Conservation (phyloP, 2,113 vertebrate genomes). For the Abramis brama region DNA sequence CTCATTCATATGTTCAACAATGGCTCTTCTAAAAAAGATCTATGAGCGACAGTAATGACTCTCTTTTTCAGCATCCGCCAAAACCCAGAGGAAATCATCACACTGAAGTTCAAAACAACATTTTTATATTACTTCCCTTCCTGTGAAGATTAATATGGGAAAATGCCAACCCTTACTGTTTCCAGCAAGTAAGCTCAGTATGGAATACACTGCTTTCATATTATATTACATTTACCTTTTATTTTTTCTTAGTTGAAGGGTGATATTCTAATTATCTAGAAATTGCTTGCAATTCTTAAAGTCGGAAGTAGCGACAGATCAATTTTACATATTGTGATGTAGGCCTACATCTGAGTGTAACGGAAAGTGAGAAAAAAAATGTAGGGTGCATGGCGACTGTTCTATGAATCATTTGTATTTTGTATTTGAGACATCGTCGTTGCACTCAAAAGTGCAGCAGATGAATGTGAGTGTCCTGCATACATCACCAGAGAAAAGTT, state of each 20-base stretch:
- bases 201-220: slow-evolving; percentile 25
- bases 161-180: slow-evolving; percentile 17
- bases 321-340: background rate
- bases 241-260: background rate
- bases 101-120: background rate
- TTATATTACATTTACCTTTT: background rate
- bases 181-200: background rate
- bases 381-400: too few species aligned
- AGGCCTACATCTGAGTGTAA: background rate
- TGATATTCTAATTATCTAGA: background rate
- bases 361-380: too few species aligned
- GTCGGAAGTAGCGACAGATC: background rate
- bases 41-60: background rate
- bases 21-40: background rate
- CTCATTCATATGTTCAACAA: background rate
- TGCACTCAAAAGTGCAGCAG: too few species aligned
- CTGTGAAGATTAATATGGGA: background rate
- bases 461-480: too few species aligned
- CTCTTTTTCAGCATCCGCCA: background rate
- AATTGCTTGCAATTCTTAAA: background rate
- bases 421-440: too few species aligned
- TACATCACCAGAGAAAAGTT: too few species aligned
- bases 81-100: background rate
- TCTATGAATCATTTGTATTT: too few species aligned
- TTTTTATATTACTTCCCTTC: background rate